Percentiles rank a stretch among this genome's conserved stretches.
These are phyloP conservation scores for Omphaloscelis lunosa DNA, from an alignment of 2,888 invertebrate species.

Conservation along the genomic window DNA sequence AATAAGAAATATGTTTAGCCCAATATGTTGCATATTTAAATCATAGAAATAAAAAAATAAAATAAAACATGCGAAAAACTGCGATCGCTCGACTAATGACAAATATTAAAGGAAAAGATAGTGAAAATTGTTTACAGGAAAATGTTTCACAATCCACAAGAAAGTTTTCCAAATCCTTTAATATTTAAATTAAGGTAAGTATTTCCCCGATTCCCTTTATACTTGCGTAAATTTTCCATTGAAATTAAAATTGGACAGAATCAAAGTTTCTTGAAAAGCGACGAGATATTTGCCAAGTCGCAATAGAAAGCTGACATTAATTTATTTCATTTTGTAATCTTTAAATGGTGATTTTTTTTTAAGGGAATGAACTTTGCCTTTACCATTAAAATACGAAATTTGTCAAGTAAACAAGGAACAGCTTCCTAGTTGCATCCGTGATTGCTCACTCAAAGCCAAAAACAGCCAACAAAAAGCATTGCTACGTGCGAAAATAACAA, in stretches of 20 bases:
- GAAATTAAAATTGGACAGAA: conserved; percentile 49
- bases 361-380: background rate
- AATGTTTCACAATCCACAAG: conserved; percentile 24
- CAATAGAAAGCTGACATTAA: conserved; percentile 23
- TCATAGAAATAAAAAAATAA: background rate
- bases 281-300: conserved; percentile 36
- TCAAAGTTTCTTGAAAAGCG: conserved; percentile 24
- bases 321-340: conserved; percentile 32
- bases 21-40: too few relatives aligned
- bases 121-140: conserved; percentile 10
- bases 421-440: conserved; percentile 26
- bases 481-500: conserved; percentile 60
- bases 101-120: background rate
- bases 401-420: conserved; percentile 2
- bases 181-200: conserved; percentile 43
- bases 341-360: conserved; percentile 8
- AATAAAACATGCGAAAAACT: background rate
- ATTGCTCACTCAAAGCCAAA: conserved; percentile 45
- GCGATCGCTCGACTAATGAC: background rate
- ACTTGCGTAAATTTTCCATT: conserved; percentile 39
- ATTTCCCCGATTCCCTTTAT: conserved; percentile 46
- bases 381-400: background rate
- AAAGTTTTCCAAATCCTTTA: conserved; percentile 30
- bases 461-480: conserved; percentile 42
- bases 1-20: too few relatives aligned